These are phyloP conservation scores for Halichoerus grypus DNA, from an alignment of 2,113 vertebrate genomes.

Conservation along the genomic window DNA sequence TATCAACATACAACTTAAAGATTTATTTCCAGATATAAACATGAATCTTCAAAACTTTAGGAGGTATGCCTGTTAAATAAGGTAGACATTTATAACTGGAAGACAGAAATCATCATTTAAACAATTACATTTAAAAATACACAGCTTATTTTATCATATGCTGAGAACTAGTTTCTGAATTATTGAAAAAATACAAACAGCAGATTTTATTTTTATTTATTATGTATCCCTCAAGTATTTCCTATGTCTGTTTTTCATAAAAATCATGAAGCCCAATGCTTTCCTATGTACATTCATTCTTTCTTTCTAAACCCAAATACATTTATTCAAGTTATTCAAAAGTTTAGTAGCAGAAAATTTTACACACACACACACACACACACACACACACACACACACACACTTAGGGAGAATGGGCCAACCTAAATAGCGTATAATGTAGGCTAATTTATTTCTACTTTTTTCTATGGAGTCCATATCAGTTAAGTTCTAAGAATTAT, in stretches of 20 bases:
- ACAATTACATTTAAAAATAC: conserved; percentile 69
- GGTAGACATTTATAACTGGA: conserved; percentile 27
- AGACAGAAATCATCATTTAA: conserved; percentile 48
- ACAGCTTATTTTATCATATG: conserved; percentile 28
- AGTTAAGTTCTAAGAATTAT: not conserved
- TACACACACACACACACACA: too few relatives aligned
- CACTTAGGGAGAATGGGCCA: not conserved
- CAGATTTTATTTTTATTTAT: not conserved
- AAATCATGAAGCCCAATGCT: not conserved
- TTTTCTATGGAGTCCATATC: not conserved
- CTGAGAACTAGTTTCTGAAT: not conserved
- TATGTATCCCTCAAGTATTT: not conserved
- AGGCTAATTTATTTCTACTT: not conserved
- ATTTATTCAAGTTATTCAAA: conserved; percentile 2
- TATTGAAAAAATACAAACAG: not conserved
- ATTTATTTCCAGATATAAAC: conserved; percentile 72
- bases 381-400: too few relatives aligned
- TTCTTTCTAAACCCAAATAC: not conserved
- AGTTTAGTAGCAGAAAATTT: not conserved
- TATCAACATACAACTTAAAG: conserved; percentile 31
- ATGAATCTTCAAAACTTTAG: conserved; percentile 72
- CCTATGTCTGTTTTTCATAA: not conserved
- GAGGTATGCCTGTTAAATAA: conserved; percentile 66
- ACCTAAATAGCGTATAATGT: not conserved
- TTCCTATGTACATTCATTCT: not conserved